Conservation (phyloP, 2,797 vertebrate species). For the Dryobates pubescens region DNA sequence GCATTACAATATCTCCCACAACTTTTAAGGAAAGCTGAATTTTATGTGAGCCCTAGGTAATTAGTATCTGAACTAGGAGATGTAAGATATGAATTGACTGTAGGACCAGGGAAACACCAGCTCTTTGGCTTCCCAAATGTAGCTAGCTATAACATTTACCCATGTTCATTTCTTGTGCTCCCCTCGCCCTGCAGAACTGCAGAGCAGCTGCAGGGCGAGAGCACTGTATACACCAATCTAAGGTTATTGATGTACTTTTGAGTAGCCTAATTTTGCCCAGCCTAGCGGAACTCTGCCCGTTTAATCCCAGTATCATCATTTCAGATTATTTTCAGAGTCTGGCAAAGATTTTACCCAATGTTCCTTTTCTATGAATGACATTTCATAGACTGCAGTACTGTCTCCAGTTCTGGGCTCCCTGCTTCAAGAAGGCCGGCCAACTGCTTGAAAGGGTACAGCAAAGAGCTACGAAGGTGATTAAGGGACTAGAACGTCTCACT, state of each 20-base stretch:
- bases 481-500: no score
- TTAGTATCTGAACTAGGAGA: background rate
- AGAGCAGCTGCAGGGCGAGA: background rate
- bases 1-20: background rate
- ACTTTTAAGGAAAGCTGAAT: background rate
- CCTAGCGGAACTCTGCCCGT: background rate
- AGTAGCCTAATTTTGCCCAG: background rate
- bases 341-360: background rate
- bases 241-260: background rate
- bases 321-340: background rate
- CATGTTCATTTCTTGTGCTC: background rate
- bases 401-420: no score
- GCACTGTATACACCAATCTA: no score
- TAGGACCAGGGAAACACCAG: background rate
- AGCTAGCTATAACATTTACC: background rate
- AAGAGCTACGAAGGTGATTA: no score
- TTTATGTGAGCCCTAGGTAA: background rate
- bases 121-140: background rate
- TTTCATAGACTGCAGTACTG: background rate
- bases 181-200: background rate
- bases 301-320: background rate
- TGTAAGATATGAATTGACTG: background rate
- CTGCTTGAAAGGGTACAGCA: no score
- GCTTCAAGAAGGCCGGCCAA: no score
- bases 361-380: background rate